A percentile compares a stretch with the other conserved stretches of the same genome.
phyloP scores from a whole-genome alignment of 2,113 vertebrate genomes.

The Mesoclemmys tuberculata region DNA sequence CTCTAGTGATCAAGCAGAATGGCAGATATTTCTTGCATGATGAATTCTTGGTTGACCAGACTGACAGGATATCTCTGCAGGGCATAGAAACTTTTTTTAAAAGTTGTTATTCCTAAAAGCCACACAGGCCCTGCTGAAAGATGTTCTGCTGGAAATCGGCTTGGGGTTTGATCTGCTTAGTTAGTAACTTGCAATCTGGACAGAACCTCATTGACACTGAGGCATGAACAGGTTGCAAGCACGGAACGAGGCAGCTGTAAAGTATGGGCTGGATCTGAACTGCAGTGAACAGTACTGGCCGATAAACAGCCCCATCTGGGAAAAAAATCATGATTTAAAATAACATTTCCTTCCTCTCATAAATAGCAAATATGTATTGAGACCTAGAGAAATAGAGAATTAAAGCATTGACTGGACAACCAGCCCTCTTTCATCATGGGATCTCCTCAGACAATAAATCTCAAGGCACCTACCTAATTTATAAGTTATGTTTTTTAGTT shows the following conservation, averaged over 20 bases:
- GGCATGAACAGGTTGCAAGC: background rate
- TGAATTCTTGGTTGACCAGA: constrained; percentile 23
- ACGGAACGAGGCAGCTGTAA: background rate
- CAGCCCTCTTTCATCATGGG: background rate
- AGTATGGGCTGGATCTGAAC: background rate
- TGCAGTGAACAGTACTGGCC: background rate
- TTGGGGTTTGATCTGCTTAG: background rate
- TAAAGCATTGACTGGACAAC: background rate
- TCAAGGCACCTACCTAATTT: background rate
- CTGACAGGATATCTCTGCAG: constrained; percentile 33
- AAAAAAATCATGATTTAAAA: background rate
- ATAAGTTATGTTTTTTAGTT: background rate
- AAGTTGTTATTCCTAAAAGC: background rate
- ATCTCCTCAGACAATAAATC: background rate
- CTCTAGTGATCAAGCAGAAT: constrained; percentile 50
- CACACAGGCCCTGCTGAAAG: background rate
- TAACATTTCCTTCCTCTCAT: background rate
- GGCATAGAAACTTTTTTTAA: background rate
- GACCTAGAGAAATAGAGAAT: background rate
- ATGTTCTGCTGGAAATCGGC: background rate
- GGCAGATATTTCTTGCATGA: constrained; percentile 39
- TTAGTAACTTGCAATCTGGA: background rate
- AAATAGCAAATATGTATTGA: background rate
- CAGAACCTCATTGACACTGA: background rate
- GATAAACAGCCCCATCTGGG: background rate